phyloP scores from a whole-genome alignment of 2,113 vertebrate species.

The Lepus timidus region DNA sequence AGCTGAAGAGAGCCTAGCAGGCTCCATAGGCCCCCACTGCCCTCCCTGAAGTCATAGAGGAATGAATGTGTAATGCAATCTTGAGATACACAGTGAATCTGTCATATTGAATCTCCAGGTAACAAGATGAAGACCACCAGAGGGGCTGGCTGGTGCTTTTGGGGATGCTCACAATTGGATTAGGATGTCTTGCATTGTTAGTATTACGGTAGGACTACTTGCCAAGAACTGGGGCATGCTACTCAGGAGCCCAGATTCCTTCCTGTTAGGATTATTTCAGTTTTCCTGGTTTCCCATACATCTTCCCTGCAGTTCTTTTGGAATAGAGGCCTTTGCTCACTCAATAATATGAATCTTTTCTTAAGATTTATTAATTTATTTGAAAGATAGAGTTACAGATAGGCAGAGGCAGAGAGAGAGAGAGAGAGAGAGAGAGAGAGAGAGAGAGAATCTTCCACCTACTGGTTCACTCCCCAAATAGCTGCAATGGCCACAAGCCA shows the following conservation, averaged over 20 bases:
- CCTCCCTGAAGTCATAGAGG: not conserved
- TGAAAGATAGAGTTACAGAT: no score
- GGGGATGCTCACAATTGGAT: not conserved
- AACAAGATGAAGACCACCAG: not conserved
- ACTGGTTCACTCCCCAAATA: no score
- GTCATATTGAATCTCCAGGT: not conserved
- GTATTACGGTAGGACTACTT: not conserved
- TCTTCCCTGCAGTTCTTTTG: slow-evolving; percentile 10
- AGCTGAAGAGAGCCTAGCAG: slow-evolving; percentile 64
- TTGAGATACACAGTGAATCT: not conserved
- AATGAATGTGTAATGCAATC: not conserved
- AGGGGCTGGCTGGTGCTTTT: not conserved
- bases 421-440: no score
- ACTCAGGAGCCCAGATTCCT: not conserved
- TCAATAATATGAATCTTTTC: not conserved
- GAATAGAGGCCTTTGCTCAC: not conserved
- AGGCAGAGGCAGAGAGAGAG: no score
- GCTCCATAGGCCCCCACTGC: slow-evolving; percentile 55
- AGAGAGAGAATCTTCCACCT: no score
- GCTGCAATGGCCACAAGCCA: no score
- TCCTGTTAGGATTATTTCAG: not conserved
- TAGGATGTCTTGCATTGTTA: not conserved
- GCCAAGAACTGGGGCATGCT: not conserved
- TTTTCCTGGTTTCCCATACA: not conserved
- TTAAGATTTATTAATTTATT: no score